Conservation (phyloP, 2,113 vertebrate genomes). For the Rattus norvegicus region DNA sequence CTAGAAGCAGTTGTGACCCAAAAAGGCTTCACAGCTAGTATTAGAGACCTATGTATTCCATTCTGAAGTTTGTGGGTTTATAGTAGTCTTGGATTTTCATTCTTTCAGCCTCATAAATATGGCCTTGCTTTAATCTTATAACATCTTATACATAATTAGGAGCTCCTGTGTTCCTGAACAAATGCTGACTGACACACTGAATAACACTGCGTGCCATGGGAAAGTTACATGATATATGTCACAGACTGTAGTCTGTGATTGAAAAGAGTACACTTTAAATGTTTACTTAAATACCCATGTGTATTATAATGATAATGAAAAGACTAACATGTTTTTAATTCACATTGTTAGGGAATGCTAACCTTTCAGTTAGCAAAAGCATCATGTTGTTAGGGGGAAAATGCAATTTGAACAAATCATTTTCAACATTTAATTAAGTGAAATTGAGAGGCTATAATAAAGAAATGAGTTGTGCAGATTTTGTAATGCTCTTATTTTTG, state of each 20-base stretch:
- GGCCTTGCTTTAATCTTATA: background rate
- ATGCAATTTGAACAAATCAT: background rate
- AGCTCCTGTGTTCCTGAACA: background rate
- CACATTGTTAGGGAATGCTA: slow-evolving; percentile 2
- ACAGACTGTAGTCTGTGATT: background rate
- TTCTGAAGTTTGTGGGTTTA: background rate
- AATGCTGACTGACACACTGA: background rate
- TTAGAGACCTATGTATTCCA: background rate
- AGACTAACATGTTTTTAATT: background rate
- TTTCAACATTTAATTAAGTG: background rate
- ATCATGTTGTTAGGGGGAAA: slow-evolving; percentile 2
- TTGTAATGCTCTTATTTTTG: slow-evolving; percentile 39
- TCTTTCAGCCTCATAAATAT: background rate
- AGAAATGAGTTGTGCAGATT: background rate
- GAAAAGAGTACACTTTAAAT: background rate
- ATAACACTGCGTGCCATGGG: background rate
- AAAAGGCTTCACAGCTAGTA: background rate
- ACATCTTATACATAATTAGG: background rate
- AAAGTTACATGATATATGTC: background rate
- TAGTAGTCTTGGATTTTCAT: background rate
- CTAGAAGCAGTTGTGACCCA: background rate
- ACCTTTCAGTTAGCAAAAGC: background rate
- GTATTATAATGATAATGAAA: background rate
- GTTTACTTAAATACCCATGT: background rate
- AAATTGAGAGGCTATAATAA: background rate